Evolutionary conservation across 2,113 vertebrate genomes (phyloP).

Genomic region (Hoplias malabaricus): DNA sequence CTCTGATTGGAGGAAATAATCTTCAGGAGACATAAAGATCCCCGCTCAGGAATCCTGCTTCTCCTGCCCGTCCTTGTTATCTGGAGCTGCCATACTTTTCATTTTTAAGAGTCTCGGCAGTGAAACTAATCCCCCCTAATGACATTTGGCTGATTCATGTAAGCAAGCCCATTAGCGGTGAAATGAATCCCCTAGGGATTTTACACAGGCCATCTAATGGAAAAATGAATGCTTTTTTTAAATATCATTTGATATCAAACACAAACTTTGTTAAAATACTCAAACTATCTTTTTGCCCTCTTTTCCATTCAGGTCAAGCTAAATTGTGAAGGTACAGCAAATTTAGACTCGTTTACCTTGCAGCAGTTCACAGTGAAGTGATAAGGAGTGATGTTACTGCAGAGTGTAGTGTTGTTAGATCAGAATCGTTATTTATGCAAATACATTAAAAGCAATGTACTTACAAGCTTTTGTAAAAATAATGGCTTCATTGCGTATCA

Average conservation of each 20-base stretch:
- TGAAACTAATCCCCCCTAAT: background rate
- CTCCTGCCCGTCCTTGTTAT: background rate
- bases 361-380: too few species aligned
- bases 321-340: too few species aligned
- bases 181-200: constrained; percentile 17
- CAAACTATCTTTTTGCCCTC: too few species aligned
- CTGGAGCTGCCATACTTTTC: background rate
- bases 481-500: background rate
- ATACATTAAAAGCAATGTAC: too few species aligned
- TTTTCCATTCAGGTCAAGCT: too few species aligned
- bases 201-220: background rate
- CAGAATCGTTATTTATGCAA: too few species aligned
- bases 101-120: background rate
- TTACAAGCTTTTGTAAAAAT: background rate
- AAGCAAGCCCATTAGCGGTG: constrained; percentile 7
- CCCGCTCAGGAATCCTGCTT: background rate
- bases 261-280: too few species aligned
- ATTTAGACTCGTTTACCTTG: too few species aligned
- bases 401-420: too few species aligned
- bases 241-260: too few species aligned
- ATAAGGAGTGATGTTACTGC: background rate
- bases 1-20: background rate
- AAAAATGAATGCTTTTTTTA: background rate
- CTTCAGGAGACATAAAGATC: background rate
- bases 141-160: constrained; percentile 21